These are phyloP conservation scores for Pyrocoelia pectoralis DNA, from an alignment of 2,888 invertebrate genomes.

Conservation along the genomic window DNA sequence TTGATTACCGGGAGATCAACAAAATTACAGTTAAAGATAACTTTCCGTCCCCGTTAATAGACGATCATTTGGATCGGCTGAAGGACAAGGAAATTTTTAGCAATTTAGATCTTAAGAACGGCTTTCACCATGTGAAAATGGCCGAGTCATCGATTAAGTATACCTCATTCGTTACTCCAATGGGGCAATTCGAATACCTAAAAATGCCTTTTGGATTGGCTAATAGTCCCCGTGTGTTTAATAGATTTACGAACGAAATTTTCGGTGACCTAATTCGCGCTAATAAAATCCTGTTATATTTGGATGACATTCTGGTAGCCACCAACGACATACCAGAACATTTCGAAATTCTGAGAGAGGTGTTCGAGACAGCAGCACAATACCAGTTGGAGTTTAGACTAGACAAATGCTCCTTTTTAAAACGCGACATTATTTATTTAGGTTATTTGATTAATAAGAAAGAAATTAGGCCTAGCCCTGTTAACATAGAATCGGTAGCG, in stretches of 20 bases:
- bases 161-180: slow-evolving; percentile 40
- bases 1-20: slow-evolving; percentile 9
- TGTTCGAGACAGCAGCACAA: background rate
- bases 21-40: slow-evolving; percentile 6
- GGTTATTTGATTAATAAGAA: slow-evolving; percentile 45
- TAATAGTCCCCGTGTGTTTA: too few relatives aligned
- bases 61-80: slow-evolving; percentile 37
- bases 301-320: slow-evolving; percentile 39
- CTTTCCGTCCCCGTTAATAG: slow-evolving; percentile 24
- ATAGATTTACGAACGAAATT: slow-evolving; percentile 7
- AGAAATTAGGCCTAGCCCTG: slow-evolving; percentile 26
- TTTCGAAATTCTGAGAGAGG: slow-evolving; percentile 5
- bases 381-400: background rate
- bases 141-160: slow-evolving; percentile 36
- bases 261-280: background rate
- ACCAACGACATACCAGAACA: slow-evolving; percentile 25
- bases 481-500: background rate
- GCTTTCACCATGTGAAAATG: slow-evolving; percentile 39
- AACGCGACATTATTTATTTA: slow-evolving; percentile 44
- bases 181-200: slow-evolving; percentile 40
- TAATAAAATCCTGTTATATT: slow-evolving; percentile 18
- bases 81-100: slow-evolving; percentile 36
- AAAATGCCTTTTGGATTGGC: slow-evolving; percentile 34
- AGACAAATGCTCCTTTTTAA: slow-evolving; percentile 45
- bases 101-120: slow-evolving; percentile 39